Base-by-base conservation (phyloP, 2,888 invertebrate genomes). In the Philopedon plagiatum region DNA sequence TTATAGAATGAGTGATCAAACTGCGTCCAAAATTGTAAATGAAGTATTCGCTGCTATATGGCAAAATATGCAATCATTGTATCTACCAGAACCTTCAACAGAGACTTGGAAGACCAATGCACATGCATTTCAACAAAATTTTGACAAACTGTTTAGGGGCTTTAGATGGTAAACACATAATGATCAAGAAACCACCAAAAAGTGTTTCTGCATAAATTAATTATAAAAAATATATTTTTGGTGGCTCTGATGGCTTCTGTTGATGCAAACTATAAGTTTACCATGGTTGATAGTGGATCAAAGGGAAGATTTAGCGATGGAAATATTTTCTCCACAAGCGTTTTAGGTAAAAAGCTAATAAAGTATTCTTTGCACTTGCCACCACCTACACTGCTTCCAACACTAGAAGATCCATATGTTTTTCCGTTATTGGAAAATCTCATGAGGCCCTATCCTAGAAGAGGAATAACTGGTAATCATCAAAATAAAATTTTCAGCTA, bases 11-110 rank as follows among this genome's bases (percentile, higher is more conserved):
- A 69, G 76, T 18, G 69, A 71, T 57, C 51, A 67, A 49, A 65
- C 84, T 80, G 66, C 83, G 81, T 78, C 84, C 82, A 67, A 83
- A 78, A 82, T 85, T 37, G 80, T 81, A 15, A 46, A 73, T 68
- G 79, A 80, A 77, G 79, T 80, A 57, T 79, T 76, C 57, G 65
- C 56, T 23, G 80, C 81, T 21, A 79, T 82, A 54, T 78, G 80
- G 79, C 76, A 80, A 44, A 26, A 44, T 62, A 68, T 77, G 69
- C 74, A 76, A 66, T 76, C 76, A n/a, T 51, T 74, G 60, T 76
- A 75, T 73, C 60, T 76, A 39, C 77, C 75, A 26, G 34, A 51
- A 23, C 39, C 77, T 44, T 68, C 75, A 44, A 26, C 15, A 32
- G 51, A 68, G 39, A 34, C 49, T n/a, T 75, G 62, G 46, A 32